Conservation (phyloP, 2,113 vertebrate species). For the Nyctibius bracteatus region DNA sequence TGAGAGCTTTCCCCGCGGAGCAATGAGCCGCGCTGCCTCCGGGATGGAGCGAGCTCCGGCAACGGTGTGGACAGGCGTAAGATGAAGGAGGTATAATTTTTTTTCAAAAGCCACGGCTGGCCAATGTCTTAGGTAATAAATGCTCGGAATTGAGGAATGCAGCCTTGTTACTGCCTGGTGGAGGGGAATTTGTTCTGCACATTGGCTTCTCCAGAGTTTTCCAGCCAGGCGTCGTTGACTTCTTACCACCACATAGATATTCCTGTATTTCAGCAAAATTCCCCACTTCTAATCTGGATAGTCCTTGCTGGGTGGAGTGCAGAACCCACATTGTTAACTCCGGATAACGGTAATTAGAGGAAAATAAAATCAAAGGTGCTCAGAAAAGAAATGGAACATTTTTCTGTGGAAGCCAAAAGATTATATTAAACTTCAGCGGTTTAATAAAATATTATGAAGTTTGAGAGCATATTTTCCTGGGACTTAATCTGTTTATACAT, state of each 20-base stretch:
- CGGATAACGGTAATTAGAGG: constrained; percentile 52
- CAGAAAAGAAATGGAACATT: constrained; percentile 45
- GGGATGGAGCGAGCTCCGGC: neutral
- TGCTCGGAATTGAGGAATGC: neutral
- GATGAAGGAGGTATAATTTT: neutral
- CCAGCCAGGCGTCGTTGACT: neutral
- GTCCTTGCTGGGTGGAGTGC: constrained; percentile 40
- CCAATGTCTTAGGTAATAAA: neutral
- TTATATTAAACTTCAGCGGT: constrained; percentile 50
- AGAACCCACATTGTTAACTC: constrained; percentile 40
- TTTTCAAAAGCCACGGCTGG: neutral
- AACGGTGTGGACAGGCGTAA: neutral
- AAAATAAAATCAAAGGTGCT: constrained; percentile 59
- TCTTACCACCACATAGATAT: neutral
- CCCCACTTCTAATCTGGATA: neutral
- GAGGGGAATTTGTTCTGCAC: neutral
- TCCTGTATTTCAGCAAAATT: constrained; percentile 54
- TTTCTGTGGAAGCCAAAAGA: constrained; percentile 33
- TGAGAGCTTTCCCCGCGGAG: fast-evolving
- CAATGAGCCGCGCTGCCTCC: neutral
- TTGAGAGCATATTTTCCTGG: constrained; percentile 52
- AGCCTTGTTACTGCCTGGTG: neutral
- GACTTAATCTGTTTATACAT: constrained; percentile 57
- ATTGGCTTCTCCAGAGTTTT: neutral
- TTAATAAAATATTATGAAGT: constrained; percentile 58